Conservation (phyloP, 1,140 invertebrate species). For the Zaprionus ghesquierei region DNA sequence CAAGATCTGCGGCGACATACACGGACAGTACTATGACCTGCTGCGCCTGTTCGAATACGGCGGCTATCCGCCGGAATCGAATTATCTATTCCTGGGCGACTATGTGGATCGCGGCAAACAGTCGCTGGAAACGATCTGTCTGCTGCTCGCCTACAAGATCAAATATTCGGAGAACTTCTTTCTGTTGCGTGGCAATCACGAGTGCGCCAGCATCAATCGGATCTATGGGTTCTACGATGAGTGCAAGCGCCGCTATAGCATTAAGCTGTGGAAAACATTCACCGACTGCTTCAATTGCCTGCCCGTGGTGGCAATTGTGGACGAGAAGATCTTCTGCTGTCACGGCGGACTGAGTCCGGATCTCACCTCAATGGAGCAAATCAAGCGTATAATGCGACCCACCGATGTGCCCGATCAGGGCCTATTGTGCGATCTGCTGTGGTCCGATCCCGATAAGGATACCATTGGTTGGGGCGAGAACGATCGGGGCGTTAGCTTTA, state of each 20-base stretch:
- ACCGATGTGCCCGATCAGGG: conserved; percentile 96
- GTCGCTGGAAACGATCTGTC: conserved; percentile 94
- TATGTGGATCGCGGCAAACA: conserved; percentile 93
- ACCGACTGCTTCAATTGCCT: conserved; percentile 99
- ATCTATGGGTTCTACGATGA: conserved; percentile 98
- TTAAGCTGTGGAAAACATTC: conserved; percentile 99
- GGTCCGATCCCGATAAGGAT: conserved; percentile 98
- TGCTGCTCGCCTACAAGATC: conserved; percentile 97
- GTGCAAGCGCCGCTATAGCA: conserved; percentile 97
- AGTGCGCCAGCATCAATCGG: conserved; percentile 95
- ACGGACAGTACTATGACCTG: conserved; percentile 99
- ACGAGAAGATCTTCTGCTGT: conserved; percentile 99
- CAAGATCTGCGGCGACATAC: conserved; percentile 99
- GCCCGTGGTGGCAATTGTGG: conserved; percentile 97
- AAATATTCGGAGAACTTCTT: conserved; percentile 95
- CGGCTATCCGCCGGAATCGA: conserved; percentile 99
- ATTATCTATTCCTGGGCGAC: conserved; percentile 98
- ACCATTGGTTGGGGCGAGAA: conserved; percentile 95
- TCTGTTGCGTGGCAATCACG: conserved; percentile 91
- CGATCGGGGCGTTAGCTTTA: conserved; percentile 97
- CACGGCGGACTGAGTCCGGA: conserved; percentile 95
- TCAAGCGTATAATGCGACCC: conserved; percentile 93
- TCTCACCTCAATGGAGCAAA: conserved; percentile 95
- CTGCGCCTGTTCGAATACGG: conserved; percentile 99
- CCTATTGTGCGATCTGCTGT: conserved; percentile 96